These are phyloP conservation scores for Arctocebus calabarensis DNA, from an alignment of 2,797 vertebrate species.

Conservation along the genomic window DNA sequence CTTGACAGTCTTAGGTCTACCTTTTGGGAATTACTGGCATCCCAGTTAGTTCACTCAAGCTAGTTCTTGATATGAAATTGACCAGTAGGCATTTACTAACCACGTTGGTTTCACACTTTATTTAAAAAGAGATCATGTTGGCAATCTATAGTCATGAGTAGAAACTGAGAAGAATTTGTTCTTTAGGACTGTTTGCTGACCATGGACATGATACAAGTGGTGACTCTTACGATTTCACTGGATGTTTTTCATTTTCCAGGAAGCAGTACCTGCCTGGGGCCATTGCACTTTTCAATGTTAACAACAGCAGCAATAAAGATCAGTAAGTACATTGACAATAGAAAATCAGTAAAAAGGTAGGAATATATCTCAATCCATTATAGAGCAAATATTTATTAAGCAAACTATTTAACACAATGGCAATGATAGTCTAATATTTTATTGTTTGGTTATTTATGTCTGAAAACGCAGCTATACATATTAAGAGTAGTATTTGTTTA, in stretches of 20 bases:
- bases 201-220: background rate
- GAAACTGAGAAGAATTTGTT: conserved; percentile 15
- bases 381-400: background rate
- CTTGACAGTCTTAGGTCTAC: background rate
- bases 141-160: background rate
- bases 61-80: background rate
- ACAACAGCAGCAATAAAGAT: conserved; percentile 97
- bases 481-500: background rate
- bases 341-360: conserved; percentile 9
- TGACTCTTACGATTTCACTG: background rate
- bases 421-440: conserved; percentile 13
- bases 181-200: background rate
- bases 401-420: background rate
- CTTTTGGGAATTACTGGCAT: background rate
- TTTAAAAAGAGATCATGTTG: conserved; percentile 2
- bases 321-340: conserved; percentile 89
- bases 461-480: background rate
- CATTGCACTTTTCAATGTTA: conserved; percentile 90
- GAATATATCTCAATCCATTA: background rate
- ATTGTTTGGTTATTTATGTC: background rate
- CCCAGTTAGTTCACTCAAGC: background rate
- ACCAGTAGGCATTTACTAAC: background rate
- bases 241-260: conserved; percentile 85
- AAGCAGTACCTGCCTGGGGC: conserved; percentile 75
- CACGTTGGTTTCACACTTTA: background rate